Evolutionary conservation across 2,113 vertebrate genomes (phyloP).

Genomic region (Cricetomys ansorgei): DNA sequence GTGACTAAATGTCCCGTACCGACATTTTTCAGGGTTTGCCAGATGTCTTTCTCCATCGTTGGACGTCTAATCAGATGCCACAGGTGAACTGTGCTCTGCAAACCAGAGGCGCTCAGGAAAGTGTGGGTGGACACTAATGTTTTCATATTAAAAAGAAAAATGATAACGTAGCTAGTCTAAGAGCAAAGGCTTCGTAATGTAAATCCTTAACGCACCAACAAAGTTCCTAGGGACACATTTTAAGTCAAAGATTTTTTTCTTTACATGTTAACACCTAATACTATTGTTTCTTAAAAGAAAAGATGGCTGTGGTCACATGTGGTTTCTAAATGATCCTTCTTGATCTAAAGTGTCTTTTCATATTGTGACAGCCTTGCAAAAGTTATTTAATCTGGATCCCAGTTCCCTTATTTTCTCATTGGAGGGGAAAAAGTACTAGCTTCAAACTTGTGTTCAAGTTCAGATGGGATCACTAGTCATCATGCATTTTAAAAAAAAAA

Average conservation of each 20-base stretch:
- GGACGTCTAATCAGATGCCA: neutral
- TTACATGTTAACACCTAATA: neutral
- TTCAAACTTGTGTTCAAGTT: neutral
- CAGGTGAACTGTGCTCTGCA: neutral
- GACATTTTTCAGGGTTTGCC: neutral
- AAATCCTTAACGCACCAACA: neutral
- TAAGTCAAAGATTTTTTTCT: neutral
- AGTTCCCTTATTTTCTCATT: conserved; percentile 36
- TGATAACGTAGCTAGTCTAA: neutral
- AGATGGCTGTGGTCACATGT: neutral
- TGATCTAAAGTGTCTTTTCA: neutral
- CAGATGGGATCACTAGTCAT: neutral
- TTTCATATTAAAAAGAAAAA: neutral
- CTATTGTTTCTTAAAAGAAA: conserved; percentile 8
- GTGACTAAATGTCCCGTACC: conserved; percentile 20
- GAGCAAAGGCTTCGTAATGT: neutral
- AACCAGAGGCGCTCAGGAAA: neutral
- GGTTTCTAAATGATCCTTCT: neutral
- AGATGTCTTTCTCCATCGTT: neutral
- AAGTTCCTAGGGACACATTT: neutral
- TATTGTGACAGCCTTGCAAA: neutral
- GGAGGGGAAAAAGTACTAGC: neutral
- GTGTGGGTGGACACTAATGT: neutral
- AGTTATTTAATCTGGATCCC: neutral
- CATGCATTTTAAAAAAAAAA: neutral